These are phyloP conservation scores for Erebia ligea DNA, from an alignment of 2,888 invertebrate species.

Conservation along the genomic window DNA sequence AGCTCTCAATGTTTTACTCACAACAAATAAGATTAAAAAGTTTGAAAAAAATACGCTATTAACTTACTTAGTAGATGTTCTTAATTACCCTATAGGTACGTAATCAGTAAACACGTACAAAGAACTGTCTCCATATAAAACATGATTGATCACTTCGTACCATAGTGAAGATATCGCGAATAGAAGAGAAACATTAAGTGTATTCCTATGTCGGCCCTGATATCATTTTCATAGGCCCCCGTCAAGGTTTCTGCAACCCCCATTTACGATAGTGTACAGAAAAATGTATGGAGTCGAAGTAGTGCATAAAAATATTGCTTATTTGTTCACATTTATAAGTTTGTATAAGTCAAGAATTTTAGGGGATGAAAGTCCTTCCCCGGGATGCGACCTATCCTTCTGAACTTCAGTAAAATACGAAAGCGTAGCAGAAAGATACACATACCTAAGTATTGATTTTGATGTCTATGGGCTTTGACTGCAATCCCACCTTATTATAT, in stretches of 20 bases:
- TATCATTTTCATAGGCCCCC: constrained; percentile 78
- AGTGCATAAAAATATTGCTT: not conserved
- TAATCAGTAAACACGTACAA: constrained; percentile 41
- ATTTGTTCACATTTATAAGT: not conserved
- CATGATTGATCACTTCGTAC: constrained; percentile 69
- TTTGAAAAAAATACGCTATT: no score
- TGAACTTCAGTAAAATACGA: no score
- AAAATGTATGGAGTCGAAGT: constrained; percentile 50
- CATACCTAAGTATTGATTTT: no score
- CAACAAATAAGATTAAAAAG: no score
- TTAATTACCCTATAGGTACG: not conserved
- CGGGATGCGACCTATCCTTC: no score
- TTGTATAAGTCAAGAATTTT: not conserved
- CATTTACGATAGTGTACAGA: constrained; percentile 56
- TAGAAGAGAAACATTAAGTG: constrained; percentile 76
- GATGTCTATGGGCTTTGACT: no score
- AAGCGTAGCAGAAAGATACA: no score
- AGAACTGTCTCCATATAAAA: constrained; percentile 60
- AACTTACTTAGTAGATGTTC: not conserved
- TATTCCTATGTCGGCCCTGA: constrained; percentile 76
- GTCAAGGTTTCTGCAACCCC: constrained; percentile 68
- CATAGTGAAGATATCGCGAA: constrained; percentile 69
- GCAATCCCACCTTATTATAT: no score
- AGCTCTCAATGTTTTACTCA: no score
- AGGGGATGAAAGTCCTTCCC: no score